These are phyloP conservation scores for Papilio glaucus DNA, from an alignment of 1,140 invertebrate genomes.

Conservation along the genomic window DNA sequence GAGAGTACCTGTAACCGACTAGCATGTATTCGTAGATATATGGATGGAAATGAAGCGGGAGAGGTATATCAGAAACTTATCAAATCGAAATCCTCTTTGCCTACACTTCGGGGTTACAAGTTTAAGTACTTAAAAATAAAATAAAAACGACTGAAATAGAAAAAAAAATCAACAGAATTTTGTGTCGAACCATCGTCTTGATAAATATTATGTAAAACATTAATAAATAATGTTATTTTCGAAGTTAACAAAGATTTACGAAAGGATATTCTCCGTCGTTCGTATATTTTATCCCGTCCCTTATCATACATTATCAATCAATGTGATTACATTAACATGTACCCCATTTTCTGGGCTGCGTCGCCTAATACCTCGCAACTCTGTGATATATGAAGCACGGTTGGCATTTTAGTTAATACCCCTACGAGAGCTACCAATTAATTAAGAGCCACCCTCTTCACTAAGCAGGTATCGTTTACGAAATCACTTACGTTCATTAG, in stretches of 20 bases:
- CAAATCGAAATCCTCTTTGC: too few relatives aligned
- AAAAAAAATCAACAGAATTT: too few relatives aligned
- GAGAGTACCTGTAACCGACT: too few relatives aligned
- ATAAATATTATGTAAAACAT: not conserved
- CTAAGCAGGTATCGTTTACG: constrained; percentile 23
- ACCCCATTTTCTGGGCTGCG: constrained; percentile 23
- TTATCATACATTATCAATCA: constrained; percentile 27
- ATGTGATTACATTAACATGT: constrained; percentile 26
- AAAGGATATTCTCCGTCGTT: not conserved
- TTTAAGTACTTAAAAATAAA: too few relatives aligned
- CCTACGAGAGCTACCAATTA: constrained; percentile 18
- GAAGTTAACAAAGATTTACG: not conserved
- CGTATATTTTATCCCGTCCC: constrained; percentile 7
- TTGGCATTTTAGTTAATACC: constrained; percentile 23
- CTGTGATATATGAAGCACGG: constrained; percentile 18
- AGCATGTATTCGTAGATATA: too few relatives aligned
- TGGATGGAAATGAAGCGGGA: too few relatives aligned
- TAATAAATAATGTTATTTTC: constrained; percentile 20
- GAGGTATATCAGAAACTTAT: too few relatives aligned
- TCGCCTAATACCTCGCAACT: constrained; percentile 17
- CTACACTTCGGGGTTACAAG: too few relatives aligned
- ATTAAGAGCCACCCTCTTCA: constrained; percentile 20
- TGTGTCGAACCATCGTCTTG: not conserved
- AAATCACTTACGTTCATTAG: constrained; percentile 27
- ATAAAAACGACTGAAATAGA: too few relatives aligned